phyloP scores from a whole-genome alignment of 2,797 vertebrate genomes.

The Eremophila alpestris region DNA sequence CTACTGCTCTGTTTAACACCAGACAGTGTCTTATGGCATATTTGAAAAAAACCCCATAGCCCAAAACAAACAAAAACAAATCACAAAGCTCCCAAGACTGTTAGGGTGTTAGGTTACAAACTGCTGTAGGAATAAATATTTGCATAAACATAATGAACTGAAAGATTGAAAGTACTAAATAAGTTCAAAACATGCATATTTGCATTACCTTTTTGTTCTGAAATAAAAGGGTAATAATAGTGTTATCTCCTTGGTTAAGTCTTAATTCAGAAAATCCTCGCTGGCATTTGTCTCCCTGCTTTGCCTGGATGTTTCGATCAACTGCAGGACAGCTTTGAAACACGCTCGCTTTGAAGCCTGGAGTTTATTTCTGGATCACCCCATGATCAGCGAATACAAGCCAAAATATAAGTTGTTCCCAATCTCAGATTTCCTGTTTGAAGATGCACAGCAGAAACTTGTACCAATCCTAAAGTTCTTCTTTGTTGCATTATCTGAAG shows the following conservation, averaged over 20 bases:
- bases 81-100: not conserved
- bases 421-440: slow-evolving; percentile 80
- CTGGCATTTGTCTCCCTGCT: slow-evolving; percentile 59
- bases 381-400: slow-evolving; percentile 78
- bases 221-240: not conserved
- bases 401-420: slow-evolving; percentile 78
- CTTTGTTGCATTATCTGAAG: slow-evolving; percentile 41
- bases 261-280: slow-evolving; percentile 68
- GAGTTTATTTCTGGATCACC: slow-evolving; percentile 84
- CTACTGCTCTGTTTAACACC: not conserved
- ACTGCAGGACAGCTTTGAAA: slow-evolving; percentile 74
- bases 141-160: not conserved
- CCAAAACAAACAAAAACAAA: not conserved
- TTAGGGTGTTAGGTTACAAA: slow-evolving; percentile 5
- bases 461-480: slow-evolving; percentile 40
- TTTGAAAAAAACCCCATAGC: not conserved
- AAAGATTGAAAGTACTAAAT: not conserved
- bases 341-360: slow-evolving; percentile 73
- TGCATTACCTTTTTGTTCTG: slow-evolving; percentile 76
- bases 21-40: not conserved
- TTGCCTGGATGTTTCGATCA: slow-evolving; percentile 68
- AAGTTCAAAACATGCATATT: slow-evolving; percentile 64
- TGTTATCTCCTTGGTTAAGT: slow-evolving; percentile 47
- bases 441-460: slow-evolving; percentile 59
- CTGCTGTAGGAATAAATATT: slow-evolving; percentile 1